Percentiles rank a stretch among this genome's conserved stretches.
Conservation (phyloP, 1,140 invertebrate genomes). For the Drosophila truncata region DNA sequence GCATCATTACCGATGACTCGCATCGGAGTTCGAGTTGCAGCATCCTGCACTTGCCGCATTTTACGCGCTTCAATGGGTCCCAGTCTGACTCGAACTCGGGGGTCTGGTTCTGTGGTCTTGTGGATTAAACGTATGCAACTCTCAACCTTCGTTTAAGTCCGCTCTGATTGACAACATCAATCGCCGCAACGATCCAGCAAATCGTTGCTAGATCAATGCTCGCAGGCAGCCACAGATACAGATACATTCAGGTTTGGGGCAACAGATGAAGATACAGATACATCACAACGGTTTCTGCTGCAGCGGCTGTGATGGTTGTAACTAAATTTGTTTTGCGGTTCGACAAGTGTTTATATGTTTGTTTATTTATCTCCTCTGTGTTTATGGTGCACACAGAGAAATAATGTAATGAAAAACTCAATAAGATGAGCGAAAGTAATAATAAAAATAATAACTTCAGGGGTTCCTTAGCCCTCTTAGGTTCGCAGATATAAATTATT, state of each 20-base stretch:
- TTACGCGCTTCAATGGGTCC: slow-evolving; percentile 75
- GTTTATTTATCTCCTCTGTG: slow-evolving; percentile 1
- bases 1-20: slow-evolving; percentile 48
- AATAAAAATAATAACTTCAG: not conserved
- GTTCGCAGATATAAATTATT: not conserved
- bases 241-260: slow-evolving; percentile 10
- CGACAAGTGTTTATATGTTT: slow-evolving; percentile 24
- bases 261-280: slow-evolving; percentile 27
- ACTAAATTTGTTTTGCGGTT: slow-evolving; percentile 56
- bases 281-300: slow-evolving; percentile 36
- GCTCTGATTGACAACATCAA: slow-evolving; percentile 81
- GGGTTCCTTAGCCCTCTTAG: not conserved
- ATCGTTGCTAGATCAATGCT: slow-evolving; percentile 50
- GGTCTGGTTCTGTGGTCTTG: slow-evolving; percentile 27
- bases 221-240: slow-evolving; percentile 3
- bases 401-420: not conserved
- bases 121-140: slow-evolving; percentile 81
- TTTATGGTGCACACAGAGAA: not conserved
- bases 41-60: slow-evolving; percentile 63
- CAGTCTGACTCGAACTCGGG: not conserved
- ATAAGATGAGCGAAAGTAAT: not conserved
- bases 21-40: slow-evolving; percentile 42
- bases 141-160: slow-evolving; percentile 80
- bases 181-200: slow-evolving; percentile 52
- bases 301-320: slow-evolving; percentile 35